Base-by-base conservation (phyloP, 2,113 vertebrate species). In the Psilopogon haemacephalus region DNA sequence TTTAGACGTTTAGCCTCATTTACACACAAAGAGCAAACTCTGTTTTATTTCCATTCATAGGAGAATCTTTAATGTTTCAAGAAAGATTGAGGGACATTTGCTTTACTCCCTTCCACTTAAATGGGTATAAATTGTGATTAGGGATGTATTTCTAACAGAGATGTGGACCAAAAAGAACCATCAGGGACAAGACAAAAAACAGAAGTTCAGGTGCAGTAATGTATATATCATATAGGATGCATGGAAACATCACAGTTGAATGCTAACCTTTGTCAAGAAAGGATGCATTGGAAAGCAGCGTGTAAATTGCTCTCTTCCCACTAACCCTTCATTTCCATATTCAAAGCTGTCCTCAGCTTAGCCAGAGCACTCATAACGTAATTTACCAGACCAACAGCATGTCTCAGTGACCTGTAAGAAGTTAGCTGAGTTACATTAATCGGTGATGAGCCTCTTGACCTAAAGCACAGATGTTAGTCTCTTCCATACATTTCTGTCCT, bases 381-480 rank as follows among this genome's bases (percentile, higher is more conserved):
- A 70, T 64, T 78, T 94, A 80, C 67, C 92, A 95, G 78, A 74
- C 50, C 68, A 88, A 71, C n/a, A 59, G 70, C 12, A 2, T 14
- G 8, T 78, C 83, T 90, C 93, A 86, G 70, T 84, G 91, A 94
- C 88, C 40, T 90, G 86, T 91, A 78, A 89, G 81, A 94, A 95
- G 86, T 94, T 90, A 94, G 76, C 78, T 42, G 89, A 89, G 77
- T 83, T 94, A 94, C 85, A 83, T 88, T 96, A 95, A 76, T 74
- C 69, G 90, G 74, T 87, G 89, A 94, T 93, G 92, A 95, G 95
- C 88, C 89, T 84, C 95, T 90, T 96, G 95, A 94, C 95, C 92
- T 94, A 82, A 96, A 93, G 89, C 92, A 96, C 96, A 96, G 94
- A 97, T 95, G 96, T 96, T 93, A 56, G n/a, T 92, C 71, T 93